phyloP scores from a whole-genome alignment of 2,113 vertebrate genomes.

The Myotis brandtii region DNA sequence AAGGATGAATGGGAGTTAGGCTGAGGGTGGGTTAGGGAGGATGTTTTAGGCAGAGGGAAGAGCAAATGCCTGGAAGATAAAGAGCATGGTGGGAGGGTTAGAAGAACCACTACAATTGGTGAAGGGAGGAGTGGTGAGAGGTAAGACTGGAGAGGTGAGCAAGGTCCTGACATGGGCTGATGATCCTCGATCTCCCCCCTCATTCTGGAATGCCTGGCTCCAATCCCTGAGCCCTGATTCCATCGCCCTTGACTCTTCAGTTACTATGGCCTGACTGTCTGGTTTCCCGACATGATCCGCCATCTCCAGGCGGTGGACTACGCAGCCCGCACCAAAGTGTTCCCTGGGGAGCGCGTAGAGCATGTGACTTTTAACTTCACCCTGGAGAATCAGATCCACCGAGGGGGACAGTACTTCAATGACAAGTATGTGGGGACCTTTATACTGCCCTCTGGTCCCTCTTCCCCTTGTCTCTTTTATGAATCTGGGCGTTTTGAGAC shows the following conservation, averaged over 20 bases:
- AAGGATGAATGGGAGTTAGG: neutral
- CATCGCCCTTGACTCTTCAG: slow-evolving; percentile 79
- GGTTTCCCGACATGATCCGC: slow-evolving; percentile 99
- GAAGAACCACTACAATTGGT: neutral
- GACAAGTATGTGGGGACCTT: slow-evolving; percentile 91
- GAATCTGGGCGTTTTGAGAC: neutral
- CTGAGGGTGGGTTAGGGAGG: neutral
- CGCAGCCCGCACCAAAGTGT: slow-evolving; percentile 93
- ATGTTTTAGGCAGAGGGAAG: neutral
- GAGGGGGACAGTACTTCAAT: slow-evolving; percentile 96
- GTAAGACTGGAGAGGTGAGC: neutral
- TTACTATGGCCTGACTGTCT: slow-evolving; percentile 97
- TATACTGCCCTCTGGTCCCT: neutral
- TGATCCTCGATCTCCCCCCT: no score
- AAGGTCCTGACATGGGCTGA: neutral
- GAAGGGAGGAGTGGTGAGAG: neutral
- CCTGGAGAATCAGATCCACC: slow-evolving; percentile 97
- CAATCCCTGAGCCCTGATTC: neutral
- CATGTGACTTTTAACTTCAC: slow-evolving; percentile 99
- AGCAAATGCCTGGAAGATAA: neutral
- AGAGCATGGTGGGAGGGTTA: neutral
- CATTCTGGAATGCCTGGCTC: neutral
- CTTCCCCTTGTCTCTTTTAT: neutral
- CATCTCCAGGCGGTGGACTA: slow-evolving; percentile 96
- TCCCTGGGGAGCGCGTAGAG: slow-evolving; percentile 93